phyloP scores from a whole-genome alignment of 2,113 vertebrate genomes.

The Pituophis catenifer region DNA sequence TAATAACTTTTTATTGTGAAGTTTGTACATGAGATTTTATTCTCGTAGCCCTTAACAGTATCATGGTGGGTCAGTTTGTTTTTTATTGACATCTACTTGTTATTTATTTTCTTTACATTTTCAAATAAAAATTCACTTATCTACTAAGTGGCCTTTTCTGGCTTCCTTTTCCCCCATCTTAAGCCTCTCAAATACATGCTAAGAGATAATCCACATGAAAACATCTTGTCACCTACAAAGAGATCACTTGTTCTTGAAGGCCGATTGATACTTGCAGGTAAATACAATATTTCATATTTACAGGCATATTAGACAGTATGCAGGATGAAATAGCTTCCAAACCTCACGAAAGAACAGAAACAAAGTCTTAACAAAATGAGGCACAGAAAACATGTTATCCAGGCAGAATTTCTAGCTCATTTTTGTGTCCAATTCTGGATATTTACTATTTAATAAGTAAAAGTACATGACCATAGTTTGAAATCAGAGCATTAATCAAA shows the following conservation, averaged over 20 bases:
- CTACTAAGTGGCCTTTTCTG: neutral
- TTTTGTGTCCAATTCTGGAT: slow-evolving; percentile 4
- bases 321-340: neutral
- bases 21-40: neutral
- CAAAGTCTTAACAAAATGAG: neutral
- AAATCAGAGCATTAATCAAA: neutral
- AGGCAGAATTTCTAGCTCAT: neutral
- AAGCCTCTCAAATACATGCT: slow-evolving; percentile 86
- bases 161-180: slow-evolving; percentile 24
- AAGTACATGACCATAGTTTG: neutral
- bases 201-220: slow-evolving; percentile 81
- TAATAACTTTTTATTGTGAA: neutral
- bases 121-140: slow-evolving; percentile 3
- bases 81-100: neutral
- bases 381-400: slow-evolving; percentile 1
- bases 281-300: slow-evolving; percentile 16
- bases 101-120: accelerated
- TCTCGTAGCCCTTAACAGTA: neutral
- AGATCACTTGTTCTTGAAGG: slow-evolving; percentile 83
- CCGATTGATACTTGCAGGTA: slow-evolving; percentile 80
- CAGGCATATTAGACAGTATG: neutral
- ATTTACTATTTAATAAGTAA: neutral
- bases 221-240: slow-evolving; percentile 76
- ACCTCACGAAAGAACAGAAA: neutral
- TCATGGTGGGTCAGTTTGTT: neutral